These are phyloP conservation scores for Cosmia trapezina DNA, from an alignment of 2,888 invertebrate species.

Conservation along the genomic window DNA sequence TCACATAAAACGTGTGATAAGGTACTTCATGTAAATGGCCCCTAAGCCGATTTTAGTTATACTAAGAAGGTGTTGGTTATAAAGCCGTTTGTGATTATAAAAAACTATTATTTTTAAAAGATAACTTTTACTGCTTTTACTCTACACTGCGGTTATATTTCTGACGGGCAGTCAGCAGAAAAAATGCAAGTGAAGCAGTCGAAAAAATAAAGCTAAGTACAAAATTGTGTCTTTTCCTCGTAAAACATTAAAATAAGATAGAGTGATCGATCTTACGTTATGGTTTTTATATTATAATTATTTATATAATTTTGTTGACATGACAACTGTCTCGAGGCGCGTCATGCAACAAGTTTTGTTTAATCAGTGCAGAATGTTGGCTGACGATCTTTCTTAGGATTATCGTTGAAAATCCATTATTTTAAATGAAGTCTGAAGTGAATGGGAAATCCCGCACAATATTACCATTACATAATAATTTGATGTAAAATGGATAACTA, in stretches of 20 bases:
- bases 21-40: conserved; percentile 3
- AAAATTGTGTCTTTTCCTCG: background rate
- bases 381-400: background rate
- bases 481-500: background rate
- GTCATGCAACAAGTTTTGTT: conserved; percentile 19
- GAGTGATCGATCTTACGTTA: background rate
- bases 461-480: background rate
- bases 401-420: background rate
- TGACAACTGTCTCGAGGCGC: background rate
- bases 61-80: background rate
- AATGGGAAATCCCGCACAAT: background rate
- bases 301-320: too few species aligned
- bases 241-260: background rate
- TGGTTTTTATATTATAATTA: conserved; percentile 2
- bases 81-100: background rate
- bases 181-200: background rate
- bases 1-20: conserved; percentile 37
- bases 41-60: too few species aligned
- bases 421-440: conserved; percentile 5
- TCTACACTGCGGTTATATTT: too few species aligned
- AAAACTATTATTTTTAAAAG: background rate
- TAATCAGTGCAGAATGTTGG: conserved; percentile 16
- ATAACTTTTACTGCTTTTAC: too few species aligned
- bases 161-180: too few species aligned
- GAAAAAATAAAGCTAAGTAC: background rate